Base-by-base conservation (phyloP, 2,888 invertebrate genomes). In the Euplexia lucipara region DNA sequence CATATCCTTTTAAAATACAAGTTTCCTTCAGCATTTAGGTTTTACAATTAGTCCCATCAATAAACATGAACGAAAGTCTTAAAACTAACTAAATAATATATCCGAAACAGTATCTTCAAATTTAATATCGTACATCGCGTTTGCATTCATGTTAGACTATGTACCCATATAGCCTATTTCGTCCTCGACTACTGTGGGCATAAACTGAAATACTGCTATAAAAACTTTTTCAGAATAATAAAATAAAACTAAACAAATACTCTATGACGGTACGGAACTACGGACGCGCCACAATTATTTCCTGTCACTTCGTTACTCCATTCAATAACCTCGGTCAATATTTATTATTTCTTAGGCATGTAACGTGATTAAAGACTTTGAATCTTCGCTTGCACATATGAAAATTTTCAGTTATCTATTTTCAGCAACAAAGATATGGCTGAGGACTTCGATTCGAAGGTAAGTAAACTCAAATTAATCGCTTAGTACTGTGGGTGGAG, bases 381-480 rank as follows among this genome's bases (percentile, higher is more conserved):
- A 30, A 39, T n/a, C 52, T 64, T 59, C 3, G 8, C 4, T 22
- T 59, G 18, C 26, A 70, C 54, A 51, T 39, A 89, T 90, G 89
- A 88, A 88, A 88, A 86, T 83, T 85, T 75, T 81, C 26, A 80
- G 85, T 86, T 78, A 44, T 63, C 70, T 82, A 58, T 60, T 78
- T 62, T 62, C 60, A 49, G 62, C 69, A 53, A 57, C 70, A 18
- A 86, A 70, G 73, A 67, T 78, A 88, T 90, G 90, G 87, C 80
- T 71, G 62, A 82, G 63, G 65, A 74, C 70, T 64, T 64, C 70
- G 22, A 85, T 66, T 73, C 87, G 89, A 89, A 85, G 89, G 92
- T 92, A 86, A 66, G 83, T 80, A 34, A 73, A 74, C 66, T 60
- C 39, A 47, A 60, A n/a, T n/a, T n/a, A n/a, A n/a, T n/a, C n/a